Conservation (phyloP, 2,113 vertebrate genomes). For the Oreocharis arfaki region DNA sequence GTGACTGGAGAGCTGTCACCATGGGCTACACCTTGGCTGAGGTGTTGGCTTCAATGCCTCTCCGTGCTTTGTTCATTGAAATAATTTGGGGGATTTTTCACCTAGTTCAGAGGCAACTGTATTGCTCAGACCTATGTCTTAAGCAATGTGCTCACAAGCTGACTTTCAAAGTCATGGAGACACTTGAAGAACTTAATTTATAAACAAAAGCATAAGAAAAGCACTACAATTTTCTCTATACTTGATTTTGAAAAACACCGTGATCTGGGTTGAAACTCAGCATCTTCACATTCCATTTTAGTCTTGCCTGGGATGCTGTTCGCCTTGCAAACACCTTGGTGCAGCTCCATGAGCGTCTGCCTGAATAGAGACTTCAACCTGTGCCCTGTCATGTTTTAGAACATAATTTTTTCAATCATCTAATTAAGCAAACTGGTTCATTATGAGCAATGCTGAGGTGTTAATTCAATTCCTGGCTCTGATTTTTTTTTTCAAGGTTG, state of each 20-base stretch:
- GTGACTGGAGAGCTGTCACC: background rate
- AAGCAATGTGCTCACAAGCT: background rate
- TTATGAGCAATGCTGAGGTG: slow-evolving; percentile 63
- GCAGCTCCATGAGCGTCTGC: background rate
- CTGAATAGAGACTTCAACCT: background rate
- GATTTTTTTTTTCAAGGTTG: slow-evolving; percentile 74
- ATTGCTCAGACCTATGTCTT: background rate
- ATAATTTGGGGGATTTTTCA: background rate
- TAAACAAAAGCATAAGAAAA: background rate
- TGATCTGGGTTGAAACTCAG: background rate
- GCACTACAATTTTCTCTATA: rapidly evolving
- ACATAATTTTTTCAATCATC: slow-evolving; percentile 35
- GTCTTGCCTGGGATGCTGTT: background rate
- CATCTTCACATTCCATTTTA: background rate
- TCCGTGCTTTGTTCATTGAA: background rate
- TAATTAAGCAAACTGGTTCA: slow-evolving; percentile 73
- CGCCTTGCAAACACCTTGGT: background rate
- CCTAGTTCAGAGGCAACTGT: background rate
- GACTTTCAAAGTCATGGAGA: background rate
- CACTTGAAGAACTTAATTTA: background rate
- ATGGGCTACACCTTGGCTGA: background rate
- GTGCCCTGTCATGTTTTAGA: slow-evolving; percentile 8
- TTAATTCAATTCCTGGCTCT: slow-evolving; percentile 81
- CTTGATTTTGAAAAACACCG: background rate
- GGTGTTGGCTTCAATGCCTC: background rate